Evolutionary conservation across 1,140 invertebrate genomes (phyloP).

Genomic region (Hormaphis cornu): DNA sequence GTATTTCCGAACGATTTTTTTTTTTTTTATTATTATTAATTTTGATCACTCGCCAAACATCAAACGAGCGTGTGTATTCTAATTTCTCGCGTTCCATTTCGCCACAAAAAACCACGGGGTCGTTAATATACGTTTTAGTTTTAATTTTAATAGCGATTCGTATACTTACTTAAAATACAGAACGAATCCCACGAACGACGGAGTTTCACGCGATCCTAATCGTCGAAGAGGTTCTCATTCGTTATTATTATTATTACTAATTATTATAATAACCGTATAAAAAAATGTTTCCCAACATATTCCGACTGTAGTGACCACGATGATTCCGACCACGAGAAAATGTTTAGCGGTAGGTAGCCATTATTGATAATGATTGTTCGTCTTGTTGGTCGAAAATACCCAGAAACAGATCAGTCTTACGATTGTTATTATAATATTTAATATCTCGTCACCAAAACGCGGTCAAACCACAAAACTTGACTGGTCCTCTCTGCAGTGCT

Average conservation of each 20-base stretch:
- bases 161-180: neutral
- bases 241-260: neutral
- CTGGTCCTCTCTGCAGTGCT: no score
- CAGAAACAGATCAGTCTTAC: neutral
- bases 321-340: neutral
- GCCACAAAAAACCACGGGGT: neutral
- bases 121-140: neutral
- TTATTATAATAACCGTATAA: no score
- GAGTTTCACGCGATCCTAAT: neutral
- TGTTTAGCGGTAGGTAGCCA: neutral
- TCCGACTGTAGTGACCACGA: neutral
- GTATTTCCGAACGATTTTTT: conserved; percentile 1
- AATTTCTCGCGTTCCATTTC: conserved; percentile 23
- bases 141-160: neutral
- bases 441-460: neutral
- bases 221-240: neutral
- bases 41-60: conserved; percentile 15
- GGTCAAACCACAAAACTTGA: neutral
- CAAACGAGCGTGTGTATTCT: conserved; percentile 2
- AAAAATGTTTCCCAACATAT: conserved; percentile 9
- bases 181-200: neutral
- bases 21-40: neutral
- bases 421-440: neutral
- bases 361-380: neutral
- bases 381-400: neutral